Percentiles rank a stretch among this genome's conserved stretches.
These are phyloP conservation scores for Lepeophtheirus nordmannii DNA, from an alignment of 2,888 invertebrate genomes.

Conservation along the genomic window DNA sequence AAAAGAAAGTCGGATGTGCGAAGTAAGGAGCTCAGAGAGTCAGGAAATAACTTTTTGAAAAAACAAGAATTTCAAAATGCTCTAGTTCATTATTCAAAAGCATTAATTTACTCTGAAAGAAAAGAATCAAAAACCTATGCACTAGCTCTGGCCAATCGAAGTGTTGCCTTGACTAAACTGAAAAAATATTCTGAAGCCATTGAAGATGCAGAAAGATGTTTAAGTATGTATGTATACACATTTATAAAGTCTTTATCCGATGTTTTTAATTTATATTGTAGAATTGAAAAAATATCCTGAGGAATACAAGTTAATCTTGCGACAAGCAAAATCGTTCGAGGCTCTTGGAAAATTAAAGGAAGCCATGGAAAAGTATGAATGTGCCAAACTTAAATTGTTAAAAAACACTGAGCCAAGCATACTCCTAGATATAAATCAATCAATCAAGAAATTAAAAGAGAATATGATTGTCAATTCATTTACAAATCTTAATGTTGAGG, in stretches of 20 bases:
- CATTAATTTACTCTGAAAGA: not conserved
- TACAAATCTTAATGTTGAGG: not conserved
- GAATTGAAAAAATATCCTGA: not conserved
- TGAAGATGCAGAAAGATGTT: not conserved
- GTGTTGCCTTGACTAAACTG: not conserved
- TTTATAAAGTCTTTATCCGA: not conserved
- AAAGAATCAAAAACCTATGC: not conserved
- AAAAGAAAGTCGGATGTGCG: not conserved
- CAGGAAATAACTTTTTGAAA: constrained; percentile 1
- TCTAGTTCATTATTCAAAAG: not conserved
- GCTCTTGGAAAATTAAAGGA: not conserved
- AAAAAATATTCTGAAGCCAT: not conserved
- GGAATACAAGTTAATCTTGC: not conserved
- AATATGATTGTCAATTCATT: not conserved
- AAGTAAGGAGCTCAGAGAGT: constrained; percentile 1
- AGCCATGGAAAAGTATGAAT: not conserved
- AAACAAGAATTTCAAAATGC: not conserved
- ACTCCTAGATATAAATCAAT: not conserved
- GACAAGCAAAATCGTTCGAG: not conserved
- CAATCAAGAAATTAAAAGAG: not conserved
- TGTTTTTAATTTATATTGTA: not conserved
- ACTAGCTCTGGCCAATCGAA: constrained; percentile 13
- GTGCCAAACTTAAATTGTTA: not conserved
- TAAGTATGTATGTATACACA: not conserved
- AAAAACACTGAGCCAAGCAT: not conserved